Conservation (phyloP, 2,888 invertebrate species). For the Tetropium fuscum region DNA sequence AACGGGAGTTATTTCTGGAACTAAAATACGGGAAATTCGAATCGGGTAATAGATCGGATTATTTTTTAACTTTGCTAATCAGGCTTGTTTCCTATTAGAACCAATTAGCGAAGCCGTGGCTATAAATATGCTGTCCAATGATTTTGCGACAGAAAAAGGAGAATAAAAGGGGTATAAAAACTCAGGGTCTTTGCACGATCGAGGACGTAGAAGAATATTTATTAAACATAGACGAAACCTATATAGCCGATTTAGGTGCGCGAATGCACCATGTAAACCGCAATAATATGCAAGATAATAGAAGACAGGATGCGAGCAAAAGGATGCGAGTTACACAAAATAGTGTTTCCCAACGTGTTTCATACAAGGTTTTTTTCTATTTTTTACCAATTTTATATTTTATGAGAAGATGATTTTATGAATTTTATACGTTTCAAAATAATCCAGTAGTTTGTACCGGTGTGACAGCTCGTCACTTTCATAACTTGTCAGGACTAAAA, state of each 20-base stretch:
- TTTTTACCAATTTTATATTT: no score
- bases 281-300: background rate
- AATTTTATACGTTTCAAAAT: no score
- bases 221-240: conserved; percentile 23
- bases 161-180: conserved; percentile 33
- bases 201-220: conserved; percentile 35
- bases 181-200: conserved; percentile 21
- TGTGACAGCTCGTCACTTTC: no score
- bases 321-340: no score
- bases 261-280: no score
- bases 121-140: conserved; percentile 18
- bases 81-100: conserved; percentile 13
- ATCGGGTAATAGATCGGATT: background rate
- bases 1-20: conserved; percentile 23
- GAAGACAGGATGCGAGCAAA: no score
- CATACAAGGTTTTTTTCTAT: no score
- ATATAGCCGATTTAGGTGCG: no score
- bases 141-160: conserved; percentile 31
- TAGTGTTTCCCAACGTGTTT: no score
- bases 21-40: conserved; percentile 11
- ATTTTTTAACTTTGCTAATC: conserved; percentile 1
- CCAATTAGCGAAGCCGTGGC: conserved; percentile 20
- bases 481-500: no score
- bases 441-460: no score
- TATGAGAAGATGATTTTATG: no score